phyloP scores from a whole-genome alignment of 2,113 vertebrate species.

The Oreochromis spilurus region DNA sequence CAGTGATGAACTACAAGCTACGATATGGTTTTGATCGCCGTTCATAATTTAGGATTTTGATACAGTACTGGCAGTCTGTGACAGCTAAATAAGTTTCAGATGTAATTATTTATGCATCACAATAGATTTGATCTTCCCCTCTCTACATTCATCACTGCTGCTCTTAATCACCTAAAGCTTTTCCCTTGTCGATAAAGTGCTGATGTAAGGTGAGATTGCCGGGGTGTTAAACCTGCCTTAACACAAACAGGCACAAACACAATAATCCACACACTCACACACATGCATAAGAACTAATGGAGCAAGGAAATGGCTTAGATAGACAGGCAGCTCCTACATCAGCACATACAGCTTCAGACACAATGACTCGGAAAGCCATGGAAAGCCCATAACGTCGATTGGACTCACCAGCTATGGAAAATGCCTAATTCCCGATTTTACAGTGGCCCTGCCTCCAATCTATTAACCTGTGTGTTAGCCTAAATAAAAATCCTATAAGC shows the following conservation, averaged over 20 bases:
- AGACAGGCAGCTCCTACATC: slow-evolving; percentile 26
- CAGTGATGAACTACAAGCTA: background rate
- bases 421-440: slow-evolving; percentile 18
- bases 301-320: slow-evolving; percentile 21
- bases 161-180: background rate
- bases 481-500: background rate
- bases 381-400: slow-evolving; percentile 31
- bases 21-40: background rate
- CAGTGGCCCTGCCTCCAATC: background rate
- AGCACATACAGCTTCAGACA: slow-evolving; percentile 40
- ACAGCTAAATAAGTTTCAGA: background rate
- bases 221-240: background rate
- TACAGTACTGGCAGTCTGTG: background rate
- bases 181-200: background rate
- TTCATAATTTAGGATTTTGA: background rate
- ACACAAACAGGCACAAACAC: slow-evolving; percentile 10
- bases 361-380: slow-evolving; percentile 45
- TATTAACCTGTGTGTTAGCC: slow-evolving; percentile 25
- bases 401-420: slow-evolving; percentile 45
- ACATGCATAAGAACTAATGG: slow-evolving; percentile 43
- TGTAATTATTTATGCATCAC: background rate
- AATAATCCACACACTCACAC: slow-evolving; percentile 11
- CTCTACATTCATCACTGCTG: background rate
- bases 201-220: background rate
- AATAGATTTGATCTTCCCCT: background rate